phyloP scores from a whole-genome alignment of 2,113 vertebrate species.

The Pollimyrus isidori region DNA sequence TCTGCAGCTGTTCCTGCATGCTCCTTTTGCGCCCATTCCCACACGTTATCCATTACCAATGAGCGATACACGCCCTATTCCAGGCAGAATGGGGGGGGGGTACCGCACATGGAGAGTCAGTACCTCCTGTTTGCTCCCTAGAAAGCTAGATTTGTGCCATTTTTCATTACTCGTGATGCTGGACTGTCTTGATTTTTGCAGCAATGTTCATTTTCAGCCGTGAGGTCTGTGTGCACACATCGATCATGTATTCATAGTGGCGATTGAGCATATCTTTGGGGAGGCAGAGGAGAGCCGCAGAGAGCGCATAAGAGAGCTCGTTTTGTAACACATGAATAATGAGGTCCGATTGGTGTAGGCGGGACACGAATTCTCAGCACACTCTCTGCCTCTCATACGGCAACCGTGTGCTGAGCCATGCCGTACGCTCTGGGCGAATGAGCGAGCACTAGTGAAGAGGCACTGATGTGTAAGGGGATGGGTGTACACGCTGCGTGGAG shows the following conservation, averaged over 20 bases:
- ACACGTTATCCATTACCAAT: background rate
- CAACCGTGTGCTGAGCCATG: background rate
- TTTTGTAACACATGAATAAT: conserved; percentile 34
- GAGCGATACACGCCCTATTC: background rate
- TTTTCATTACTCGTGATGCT: background rate
- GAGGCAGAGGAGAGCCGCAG: background rate
- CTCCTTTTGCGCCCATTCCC: background rate
- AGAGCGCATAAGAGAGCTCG: background rate
- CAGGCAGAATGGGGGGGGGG: background rate
- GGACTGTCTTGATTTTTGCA: background rate
- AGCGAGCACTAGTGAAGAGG: background rate
- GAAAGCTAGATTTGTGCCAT: background rate
- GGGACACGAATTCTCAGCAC: background rate
- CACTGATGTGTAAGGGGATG: background rate
- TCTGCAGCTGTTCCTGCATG: background rate
- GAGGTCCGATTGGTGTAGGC: conserved; percentile 25
- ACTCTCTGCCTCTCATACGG: background rate
- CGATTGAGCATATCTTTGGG: background rate
- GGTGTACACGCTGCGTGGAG: background rate
- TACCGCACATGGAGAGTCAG: background rate
- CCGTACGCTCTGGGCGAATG: background rate
- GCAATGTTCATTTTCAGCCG: background rate
- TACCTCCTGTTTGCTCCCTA: background rate
- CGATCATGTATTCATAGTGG: background rate
- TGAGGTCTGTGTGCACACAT: background rate